These are phyloP conservation scores for Scrobipalpa atriplicella DNA, from an alignment of 2,888 invertebrate genomes.

Conservation along the genomic window DNA sequence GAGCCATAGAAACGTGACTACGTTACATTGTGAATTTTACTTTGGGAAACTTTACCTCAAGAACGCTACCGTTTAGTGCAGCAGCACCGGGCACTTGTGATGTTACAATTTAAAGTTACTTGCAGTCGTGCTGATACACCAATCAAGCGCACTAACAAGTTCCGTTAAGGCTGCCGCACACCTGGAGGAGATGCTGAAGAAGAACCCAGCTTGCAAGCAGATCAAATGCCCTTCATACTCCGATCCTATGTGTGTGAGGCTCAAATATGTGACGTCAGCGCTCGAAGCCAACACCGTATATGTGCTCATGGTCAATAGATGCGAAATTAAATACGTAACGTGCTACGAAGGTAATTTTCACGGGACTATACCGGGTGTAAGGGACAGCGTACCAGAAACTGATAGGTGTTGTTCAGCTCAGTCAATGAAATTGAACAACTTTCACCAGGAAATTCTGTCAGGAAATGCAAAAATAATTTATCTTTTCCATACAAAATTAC, in stretches of 20 bases:
- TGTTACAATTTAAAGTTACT: background rate
- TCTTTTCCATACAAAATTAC: no score
- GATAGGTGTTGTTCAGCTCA: no score
- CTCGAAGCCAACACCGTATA: slow-evolving; percentile 34
- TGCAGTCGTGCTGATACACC: background rate
- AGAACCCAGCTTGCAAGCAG: slow-evolving; percentile 38
- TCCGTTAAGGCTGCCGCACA: background rate
- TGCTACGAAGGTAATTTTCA: slow-evolving; percentile 54
- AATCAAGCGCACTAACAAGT: background rate
- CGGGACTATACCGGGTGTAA: no score
- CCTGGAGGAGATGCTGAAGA: background rate
- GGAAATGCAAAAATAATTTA: no score
- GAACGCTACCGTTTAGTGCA: no score
- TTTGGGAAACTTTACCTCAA: no score
- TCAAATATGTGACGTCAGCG: slow-evolving; percentile 36
- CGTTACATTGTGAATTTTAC: no score
- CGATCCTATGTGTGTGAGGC: slow-evolving; percentile 48
- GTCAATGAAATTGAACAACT: no score
- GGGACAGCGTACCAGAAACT: no score
- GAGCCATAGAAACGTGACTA: no score
- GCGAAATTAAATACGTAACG: slow-evolving; percentile 54
- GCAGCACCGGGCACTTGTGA: no score
- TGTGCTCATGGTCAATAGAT: slow-evolving; percentile 51
- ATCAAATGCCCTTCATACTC: slow-evolving; percentile 46
- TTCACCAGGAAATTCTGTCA: no score